A percentile compares a stretch with the other conserved stretches of the same genome.
Evolutionary conservation across 92 coral and sea anemone genomes (phyloP).

Genomic region (Metridium senile): DNA sequence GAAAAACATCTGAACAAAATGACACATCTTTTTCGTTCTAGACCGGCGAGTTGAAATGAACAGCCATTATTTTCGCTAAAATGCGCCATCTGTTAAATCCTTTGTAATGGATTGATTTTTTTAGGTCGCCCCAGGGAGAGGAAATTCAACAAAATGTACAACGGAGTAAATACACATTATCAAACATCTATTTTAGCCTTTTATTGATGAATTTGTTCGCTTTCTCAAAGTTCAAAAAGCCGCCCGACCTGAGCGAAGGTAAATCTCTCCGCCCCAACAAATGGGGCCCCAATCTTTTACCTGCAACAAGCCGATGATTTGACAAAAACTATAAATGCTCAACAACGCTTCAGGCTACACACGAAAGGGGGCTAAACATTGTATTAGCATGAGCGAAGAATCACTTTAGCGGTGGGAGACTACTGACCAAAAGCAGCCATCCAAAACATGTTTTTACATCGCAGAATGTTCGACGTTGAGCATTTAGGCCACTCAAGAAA

Average conservation of each 20-base stretch:
- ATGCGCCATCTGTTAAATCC: constrained; percentile 11
- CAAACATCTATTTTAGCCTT: constrained; percentile 43
- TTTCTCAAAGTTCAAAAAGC: constrained; percentile 41
- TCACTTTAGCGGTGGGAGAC: neutral
- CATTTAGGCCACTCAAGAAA: neutral
- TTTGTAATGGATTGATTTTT: constrained; percentile 21
- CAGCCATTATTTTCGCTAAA: neutral
- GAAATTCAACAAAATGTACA: constrained; percentile 37
- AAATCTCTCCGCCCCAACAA: constrained; percentile 19
- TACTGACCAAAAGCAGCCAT: neutral
- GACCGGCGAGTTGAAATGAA: too few species aligned
- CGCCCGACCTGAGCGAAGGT: constrained; percentile 33
- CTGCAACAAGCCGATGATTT: constrained; percentile 31
- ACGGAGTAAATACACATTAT: constrained; percentile 47
- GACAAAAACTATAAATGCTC: constrained; percentile 39
- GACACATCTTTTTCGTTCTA: neutral
- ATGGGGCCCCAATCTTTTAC: constrained; percentile 35
- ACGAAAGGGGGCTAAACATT: constrained; percentile 31
- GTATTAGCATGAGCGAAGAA: constrained; percentile 25
- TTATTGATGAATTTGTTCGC: constrained; percentile 33
- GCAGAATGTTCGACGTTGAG: neutral
- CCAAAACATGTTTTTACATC: neutral
- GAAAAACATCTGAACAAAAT: neutral
- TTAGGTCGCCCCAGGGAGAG: constrained; percentile 29
- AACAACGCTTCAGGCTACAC: constrained; percentile 32